Conservation (phyloP, 2,888 invertebrate species). For the Amphipyra berbera region DNA sequence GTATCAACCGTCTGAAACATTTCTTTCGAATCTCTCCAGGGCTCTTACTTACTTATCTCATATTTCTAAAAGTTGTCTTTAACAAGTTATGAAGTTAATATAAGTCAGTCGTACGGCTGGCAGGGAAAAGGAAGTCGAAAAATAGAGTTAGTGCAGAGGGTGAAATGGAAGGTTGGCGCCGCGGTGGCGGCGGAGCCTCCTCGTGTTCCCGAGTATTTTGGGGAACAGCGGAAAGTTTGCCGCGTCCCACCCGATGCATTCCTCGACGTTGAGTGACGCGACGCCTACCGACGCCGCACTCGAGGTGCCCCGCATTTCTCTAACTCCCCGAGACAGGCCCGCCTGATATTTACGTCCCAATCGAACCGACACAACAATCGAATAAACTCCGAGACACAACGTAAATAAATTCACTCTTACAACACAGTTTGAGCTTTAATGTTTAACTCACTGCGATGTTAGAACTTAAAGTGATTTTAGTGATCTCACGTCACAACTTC, state of each 20-base stretch:
- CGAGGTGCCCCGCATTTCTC: conserved; percentile 46
- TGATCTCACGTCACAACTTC: conserved; percentile 64
- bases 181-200: conserved; percentile 64
- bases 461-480: conserved; percentile 64
- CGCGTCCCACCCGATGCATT: conserved; percentile 45
- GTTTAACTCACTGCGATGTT: conserved; percentile 36
- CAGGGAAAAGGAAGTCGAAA: conserved; percentile 80
- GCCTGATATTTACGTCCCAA: conserved; percentile 51
- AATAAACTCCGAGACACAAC: conserved; percentile 55
- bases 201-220: conserved; percentile 67
- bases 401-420: conserved; percentile 52
- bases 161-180: conserved; percentile 79
- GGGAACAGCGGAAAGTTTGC: conserved; percentile 43
- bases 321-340: conserved; percentile 51
- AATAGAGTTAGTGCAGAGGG: conserved; percentile 78
- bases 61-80: conserved; percentile 84
- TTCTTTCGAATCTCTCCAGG: conserved; percentile 77
- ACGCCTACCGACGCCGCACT: conserved; percentile 46
- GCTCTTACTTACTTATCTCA: conserved; percentile 78
- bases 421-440: conserved; percentile 38
- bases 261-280: conserved; percentile 49
- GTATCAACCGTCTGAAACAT: conserved; percentile 68
- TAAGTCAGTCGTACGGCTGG: conserved; percentile 79
- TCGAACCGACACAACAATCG: conserved; percentile 56
- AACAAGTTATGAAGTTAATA: conserved; percentile 86